Percentiles rank a stretch among this genome's conserved stretches.
These are phyloP conservation scores for Tenebrio molitor DNA, from an alignment of 1,140 invertebrate species.

Conservation along the genomic window DNA sequence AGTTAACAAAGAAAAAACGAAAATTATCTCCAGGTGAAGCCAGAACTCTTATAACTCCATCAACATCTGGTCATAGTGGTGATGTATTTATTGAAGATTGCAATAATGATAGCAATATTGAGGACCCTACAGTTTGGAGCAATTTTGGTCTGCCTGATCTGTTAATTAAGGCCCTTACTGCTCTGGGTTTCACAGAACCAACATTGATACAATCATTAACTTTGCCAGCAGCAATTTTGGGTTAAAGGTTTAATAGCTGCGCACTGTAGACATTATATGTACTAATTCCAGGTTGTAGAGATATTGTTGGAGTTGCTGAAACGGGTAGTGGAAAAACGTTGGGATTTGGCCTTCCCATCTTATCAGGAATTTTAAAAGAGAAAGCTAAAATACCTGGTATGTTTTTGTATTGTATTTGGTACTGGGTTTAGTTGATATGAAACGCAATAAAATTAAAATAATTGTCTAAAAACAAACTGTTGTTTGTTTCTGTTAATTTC, in stretches of 20 bases:
- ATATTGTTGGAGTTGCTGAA: slow-evolving; percentile 96
- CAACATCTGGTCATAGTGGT: slow-evolving; percentile 50
- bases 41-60: not conserved
- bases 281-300: slow-evolving; percentile 73
- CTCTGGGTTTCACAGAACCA: slow-evolving; percentile 83
- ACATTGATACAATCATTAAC: slow-evolving; percentile 86
- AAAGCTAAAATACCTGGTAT: slow-evolving; percentile 72
- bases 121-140: slow-evolving; percentile 79
- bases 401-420: no score
- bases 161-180: slow-evolving; percentile 81
- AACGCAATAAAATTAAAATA: not conserved
- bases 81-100: not conserved
- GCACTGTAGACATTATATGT: not conserved
- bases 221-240: slow-evolving; percentile 89
- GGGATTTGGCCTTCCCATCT: slow-evolving; percentile 95
- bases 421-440: not conserved
- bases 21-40: slow-evolving; percentile 31
- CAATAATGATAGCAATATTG: slow-evolving; percentile 55
- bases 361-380: slow-evolving; percentile 84
- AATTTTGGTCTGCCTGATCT: slow-evolving; percentile 76
- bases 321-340: slow-evolving; percentile 98
- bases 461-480: no score
- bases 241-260: slow-evolving; percentile 61
- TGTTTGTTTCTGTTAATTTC: no score
- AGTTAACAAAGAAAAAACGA: slow-evolving; percentile 38